Percentiles rank a stretch among this genome's conserved stretches.
phyloP scores from a whole-genome alignment of 2,797 vertebrate species.

The Coreius guichenoti region DNA sequence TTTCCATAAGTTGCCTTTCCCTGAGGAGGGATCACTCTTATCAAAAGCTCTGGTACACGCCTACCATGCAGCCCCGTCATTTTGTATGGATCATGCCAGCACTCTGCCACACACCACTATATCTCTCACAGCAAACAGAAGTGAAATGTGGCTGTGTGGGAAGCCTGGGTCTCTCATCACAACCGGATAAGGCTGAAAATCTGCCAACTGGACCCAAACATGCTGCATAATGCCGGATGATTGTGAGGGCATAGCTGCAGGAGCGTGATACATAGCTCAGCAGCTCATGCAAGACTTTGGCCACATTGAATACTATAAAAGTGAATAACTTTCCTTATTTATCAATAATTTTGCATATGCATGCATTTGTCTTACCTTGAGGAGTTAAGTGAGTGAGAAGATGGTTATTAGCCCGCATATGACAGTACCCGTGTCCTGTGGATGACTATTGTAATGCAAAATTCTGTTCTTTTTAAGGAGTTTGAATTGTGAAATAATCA shows the following conservation, averaged over 20 bases:
- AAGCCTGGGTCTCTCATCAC: slow-evolving; percentile 49
- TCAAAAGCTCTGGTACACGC: slow-evolving; percentile 61
- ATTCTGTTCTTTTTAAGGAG: not conserved
- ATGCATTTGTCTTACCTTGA: not conserved
- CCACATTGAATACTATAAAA: slow-evolving; percentile 22
- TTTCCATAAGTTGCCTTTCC: slow-evolving; percentile 61
- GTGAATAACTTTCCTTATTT: slow-evolving; percentile 2
- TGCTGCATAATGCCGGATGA: slow-evolving; percentile 13
- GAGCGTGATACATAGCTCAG: slow-evolving; percentile 6
- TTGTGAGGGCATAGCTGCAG: slow-evolving; percentile 20
- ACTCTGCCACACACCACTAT: slow-evolving; percentile 44
- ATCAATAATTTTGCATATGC: not conserved
- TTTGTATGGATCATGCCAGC: slow-evolving; percentile 53
- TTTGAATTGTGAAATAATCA: not conserved
- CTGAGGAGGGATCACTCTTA: slow-evolving; percentile 64
- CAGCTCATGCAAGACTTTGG: slow-evolving; percentile 8
- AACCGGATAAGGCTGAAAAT: slow-evolving; percentile 53
- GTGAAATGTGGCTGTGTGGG: slow-evolving; percentile 33
- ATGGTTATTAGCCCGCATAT: not conserved
- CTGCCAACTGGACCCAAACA: slow-evolving; percentile 36
- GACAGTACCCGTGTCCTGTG: slow-evolving; percentile 16
- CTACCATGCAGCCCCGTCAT: slow-evolving; percentile 38
- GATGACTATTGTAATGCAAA: not conserved
- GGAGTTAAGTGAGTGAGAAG: not conserved
- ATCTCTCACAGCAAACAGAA: slow-evolving; percentile 49